Evolutionary conservation across 2,113 vertebrate genomes (phyloP), one percentile per base, ranked within the genome.

Genomic region (Corvus cornix): DNA sequence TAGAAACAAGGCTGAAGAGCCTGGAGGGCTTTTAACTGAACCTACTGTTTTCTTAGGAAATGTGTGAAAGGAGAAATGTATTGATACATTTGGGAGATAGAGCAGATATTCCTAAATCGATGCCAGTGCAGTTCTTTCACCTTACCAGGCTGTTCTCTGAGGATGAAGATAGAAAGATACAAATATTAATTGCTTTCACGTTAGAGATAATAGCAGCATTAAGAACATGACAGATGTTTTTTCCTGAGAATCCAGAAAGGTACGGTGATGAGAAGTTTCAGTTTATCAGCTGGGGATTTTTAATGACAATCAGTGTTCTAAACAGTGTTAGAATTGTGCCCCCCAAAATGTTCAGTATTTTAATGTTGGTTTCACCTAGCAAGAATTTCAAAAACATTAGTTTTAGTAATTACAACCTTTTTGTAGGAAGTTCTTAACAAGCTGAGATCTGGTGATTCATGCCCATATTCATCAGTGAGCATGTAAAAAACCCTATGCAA

Each of bases 11-110:
- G 33, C 24, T 91, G 66, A 91, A 82, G 53, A 87, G 14, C 60
- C 53, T 75, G 27, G 41, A 94, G 53, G 55, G 43, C 23, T 88
- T 93, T 92, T 69, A 69, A 39, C 37, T 58, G 33, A 89, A 79
- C 26, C 33, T 83, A 31, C 37, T 89, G n/a, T 85, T 85, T 91
- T 46, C 18, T 62, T 93, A 73, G 73, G 80, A 81, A 80, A 87
- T n/a, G 24, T 52, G 15, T 48, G 52, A 66, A 79, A 89, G 33
- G 67, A 35, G 27, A 95, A 89, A 81, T 52, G 26, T 19, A 75
- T 77, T 51, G 35, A 80, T 87, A 33, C 17, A 5, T 58, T 49
- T 75, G 62, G 66, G 46, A 94, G 21, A 62, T 11, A 13, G n/a
- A 81, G 16, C 13, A 81, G 31, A n/a, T 44, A 89, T 39, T 63